phyloP scores from a whole-genome alignment of 1,140 invertebrate genomes.

The Drosophila paulistorum region DNA sequence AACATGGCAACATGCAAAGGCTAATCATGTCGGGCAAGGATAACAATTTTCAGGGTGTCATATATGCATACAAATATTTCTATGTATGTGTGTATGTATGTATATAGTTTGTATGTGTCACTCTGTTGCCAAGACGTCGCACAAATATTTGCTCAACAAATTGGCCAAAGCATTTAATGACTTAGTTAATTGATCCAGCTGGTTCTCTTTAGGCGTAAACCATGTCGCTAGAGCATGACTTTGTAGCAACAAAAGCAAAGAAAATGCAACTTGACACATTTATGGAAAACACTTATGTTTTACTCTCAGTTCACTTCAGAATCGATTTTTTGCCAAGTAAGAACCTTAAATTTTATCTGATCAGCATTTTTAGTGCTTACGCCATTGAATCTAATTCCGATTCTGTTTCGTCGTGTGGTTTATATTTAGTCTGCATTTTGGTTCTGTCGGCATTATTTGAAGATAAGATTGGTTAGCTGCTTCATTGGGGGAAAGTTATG shows the following conservation, averaged over 20 bases:
- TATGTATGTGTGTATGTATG: background rate
- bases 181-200: conserved; percentile 51
- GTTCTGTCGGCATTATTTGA: conserved; percentile 40
- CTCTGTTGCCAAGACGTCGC: conserved; percentile 50
- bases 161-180: conserved; percentile 27
- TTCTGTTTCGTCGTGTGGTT: conserved; percentile 4
- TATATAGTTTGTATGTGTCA: conserved; percentile 1
- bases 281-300: too few relatives aligned
- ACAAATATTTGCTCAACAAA: conserved; percentile 66
- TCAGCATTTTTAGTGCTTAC: background rate
- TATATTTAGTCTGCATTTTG: conserved; percentile 51
- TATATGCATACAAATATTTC: conserved; percentile 14
- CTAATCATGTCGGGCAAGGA: conserved; percentile 61
- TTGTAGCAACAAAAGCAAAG: background rate
- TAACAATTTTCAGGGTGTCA: conserved; percentile 45
- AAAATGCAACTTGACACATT: background rate
- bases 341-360: background rate
- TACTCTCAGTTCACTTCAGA: too few relatives aligned
- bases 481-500: conserved; percentile 38
- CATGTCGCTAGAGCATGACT: conserved; percentile 27
- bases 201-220: conserved; percentile 15
- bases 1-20: conserved; percentile 59
- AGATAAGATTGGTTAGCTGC: conserved; percentile 2
- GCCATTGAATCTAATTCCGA: background rate
- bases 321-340: background rate